Percentiles rank a stretch among this genome's conserved stretches.
Evolutionary conservation across 2,113 vertebrate genomes (phyloP).

Genomic region (Amblyopsis rosae): DNA sequence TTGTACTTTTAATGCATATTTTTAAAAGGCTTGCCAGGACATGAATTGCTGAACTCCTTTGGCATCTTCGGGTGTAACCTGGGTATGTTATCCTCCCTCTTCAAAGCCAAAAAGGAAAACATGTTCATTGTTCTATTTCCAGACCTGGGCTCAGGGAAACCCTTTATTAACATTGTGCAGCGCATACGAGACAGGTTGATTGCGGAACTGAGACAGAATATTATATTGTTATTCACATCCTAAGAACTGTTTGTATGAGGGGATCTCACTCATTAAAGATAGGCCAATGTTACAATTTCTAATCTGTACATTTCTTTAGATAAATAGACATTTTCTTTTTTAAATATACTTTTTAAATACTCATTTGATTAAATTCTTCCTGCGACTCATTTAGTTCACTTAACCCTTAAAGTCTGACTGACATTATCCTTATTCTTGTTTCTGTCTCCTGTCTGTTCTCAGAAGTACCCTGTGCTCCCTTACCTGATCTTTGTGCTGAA

Average conservation of each 20-base stretch:
- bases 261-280: neutral
- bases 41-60: conserved; percentile 26
- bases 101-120: conserved; percentile 27
- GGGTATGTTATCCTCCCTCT: conserved; percentile 19
- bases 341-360: neutral
- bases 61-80: conserved; percentile 8
- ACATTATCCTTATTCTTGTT: neutral
- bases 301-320: neutral
- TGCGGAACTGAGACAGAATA: neutral
- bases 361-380: neutral
- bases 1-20: conserved; percentile 34
- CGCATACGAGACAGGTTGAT: neutral
- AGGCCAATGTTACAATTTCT: neutral
- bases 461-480: conserved; percentile 83
- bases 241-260: neutral
- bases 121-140: conserved; percentile 24
- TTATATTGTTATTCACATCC: neutral
- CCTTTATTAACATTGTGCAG: neutral
- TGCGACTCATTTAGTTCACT: neutral
- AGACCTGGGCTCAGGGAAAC: conserved; percentile 5
- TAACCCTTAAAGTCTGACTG: neutral
- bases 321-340: neutral
- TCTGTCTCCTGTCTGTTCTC: conserved; percentile 21
- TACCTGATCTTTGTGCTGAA: conserved; percentile 85
- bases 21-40: conserved; percentile 15